Evolutionary conservation across 2,888 invertebrate species (phyloP).

Genomic region (Eulithis testata): DNA sequence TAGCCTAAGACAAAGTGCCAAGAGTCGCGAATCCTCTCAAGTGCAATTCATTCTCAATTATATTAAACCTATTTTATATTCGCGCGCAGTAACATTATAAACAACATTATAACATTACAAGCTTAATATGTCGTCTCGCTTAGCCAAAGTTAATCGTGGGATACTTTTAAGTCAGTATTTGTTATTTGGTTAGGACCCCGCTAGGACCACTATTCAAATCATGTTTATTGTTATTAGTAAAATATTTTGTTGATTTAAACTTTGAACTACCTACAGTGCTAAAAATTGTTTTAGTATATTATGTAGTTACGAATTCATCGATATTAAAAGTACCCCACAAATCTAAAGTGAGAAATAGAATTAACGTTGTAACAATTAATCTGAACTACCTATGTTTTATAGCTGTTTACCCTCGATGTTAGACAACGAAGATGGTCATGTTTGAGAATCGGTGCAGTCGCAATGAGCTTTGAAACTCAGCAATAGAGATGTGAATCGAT

Average conservation of each 20-base stretch:
- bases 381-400: conserved; percentile 73
- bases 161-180: conserved; percentile 51
- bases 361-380: conserved; percentile 51
- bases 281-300: conserved; percentile 7
- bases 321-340: conserved; percentile 62
- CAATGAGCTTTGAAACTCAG: conserved; percentile 16
- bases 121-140: conserved; percentile 53
- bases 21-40: conserved; percentile 73
- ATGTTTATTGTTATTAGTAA: conserved; percentile 26
- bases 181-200: conserved; percentile 29
- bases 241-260: conserved; percentile 25
- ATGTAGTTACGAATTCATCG: conserved; percentile 14
- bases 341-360: conserved; percentile 59
- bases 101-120: no score
- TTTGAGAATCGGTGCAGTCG: conserved; percentile 42
- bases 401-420: conserved; percentile 67
- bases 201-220: conserved; percentile 15
- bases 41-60: conserved; percentile 79
- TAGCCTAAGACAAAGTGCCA: conserved; percentile 82
- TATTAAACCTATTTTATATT: conserved; percentile 50
- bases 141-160: conserved; percentile 52
- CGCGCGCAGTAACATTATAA: conserved; percentile 43
- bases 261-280: background rate
- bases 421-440: conserved; percentile 49
- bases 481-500: conserved; percentile 18